Conservation (phyloP, 1,140 invertebrate species). For the Branchinecta lindahli region DNA sequence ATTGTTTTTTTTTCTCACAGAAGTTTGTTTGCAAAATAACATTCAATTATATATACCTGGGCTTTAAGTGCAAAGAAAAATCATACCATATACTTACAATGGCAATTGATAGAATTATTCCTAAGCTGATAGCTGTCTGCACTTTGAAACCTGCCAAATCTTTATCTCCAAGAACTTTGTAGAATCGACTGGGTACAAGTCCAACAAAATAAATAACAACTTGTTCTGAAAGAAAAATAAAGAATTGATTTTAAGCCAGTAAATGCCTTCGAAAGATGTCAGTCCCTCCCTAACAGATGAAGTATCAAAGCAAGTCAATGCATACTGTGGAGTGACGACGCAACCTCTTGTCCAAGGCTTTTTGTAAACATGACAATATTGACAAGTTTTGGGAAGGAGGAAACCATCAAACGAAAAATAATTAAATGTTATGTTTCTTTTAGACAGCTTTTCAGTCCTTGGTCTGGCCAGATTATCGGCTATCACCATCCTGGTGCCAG, state of each 20-base stretch:
- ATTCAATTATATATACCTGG: too few species aligned
- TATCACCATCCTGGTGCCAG: too few species aligned
- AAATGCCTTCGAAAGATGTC: too few species aligned
- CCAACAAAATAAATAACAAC: constrained; percentile 38
- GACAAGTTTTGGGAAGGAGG: background rate
- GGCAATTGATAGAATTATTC: constrained; percentile 35
- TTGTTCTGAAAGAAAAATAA: constrained; percentile 32
- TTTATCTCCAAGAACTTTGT: constrained; percentile 36
- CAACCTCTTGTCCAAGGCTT: too few species aligned
- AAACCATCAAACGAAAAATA: background rate
- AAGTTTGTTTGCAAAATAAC: too few species aligned
- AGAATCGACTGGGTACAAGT: constrained; percentile 37
- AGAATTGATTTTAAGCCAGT: background rate
- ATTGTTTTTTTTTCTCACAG: too few species aligned
- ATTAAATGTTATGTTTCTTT: too few species aligned
- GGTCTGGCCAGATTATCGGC: too few species aligned
- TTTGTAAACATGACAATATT: background rate
- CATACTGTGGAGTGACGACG: background rate
- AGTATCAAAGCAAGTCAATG: background rate
- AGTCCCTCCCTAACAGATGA: background rate
- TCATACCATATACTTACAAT: constrained; percentile 30
- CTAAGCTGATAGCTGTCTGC: constrained; percentile 29
- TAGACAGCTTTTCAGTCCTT: too few species aligned
- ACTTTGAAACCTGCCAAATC: constrained; percentile 33
- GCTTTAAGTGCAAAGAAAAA: constrained; percentile 13